A percentile compares a stretch with the other conserved stretches of the same genome.
Conservation (phyloP, 2,113 vertebrate genomes). For the Entomyzon cyanotis region DNA sequence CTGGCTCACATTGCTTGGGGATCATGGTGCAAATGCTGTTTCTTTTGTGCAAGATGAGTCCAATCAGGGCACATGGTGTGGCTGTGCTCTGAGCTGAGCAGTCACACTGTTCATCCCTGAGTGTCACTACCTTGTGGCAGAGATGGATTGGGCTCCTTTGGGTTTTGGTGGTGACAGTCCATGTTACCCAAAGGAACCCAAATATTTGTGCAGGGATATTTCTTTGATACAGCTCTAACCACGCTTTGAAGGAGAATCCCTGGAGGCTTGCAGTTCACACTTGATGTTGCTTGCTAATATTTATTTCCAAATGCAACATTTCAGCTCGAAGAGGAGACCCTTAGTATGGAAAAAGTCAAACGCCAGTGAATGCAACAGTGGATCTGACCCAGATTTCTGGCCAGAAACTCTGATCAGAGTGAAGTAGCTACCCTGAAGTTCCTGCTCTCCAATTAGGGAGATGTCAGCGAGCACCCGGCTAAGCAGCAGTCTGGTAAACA, state of each 20-base stretch:
- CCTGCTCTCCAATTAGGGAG: conserved; percentile 55
- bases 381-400: conserved; percentile 3
- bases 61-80: accelerated
- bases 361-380: not conserved
- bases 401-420: not conserved
- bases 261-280: not conserved
- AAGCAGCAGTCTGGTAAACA: conserved; percentile 67
- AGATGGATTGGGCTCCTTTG: not conserved
- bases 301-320: not conserved
- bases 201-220: not conserved
- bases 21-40: not conserved
- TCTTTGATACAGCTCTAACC: not conserved
- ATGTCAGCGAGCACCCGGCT: conserved; percentile 39
- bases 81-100: not conserved
- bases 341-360: not conserved
- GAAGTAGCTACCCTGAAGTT: not conserved
- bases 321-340: not conserved
- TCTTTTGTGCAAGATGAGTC: not conserved
- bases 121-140: not conserved
- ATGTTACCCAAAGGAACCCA: not conserved
- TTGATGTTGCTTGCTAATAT: not conserved
- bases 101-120: not conserved
- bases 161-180: not conserved
- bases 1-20: not conserved
- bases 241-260: not conserved